These are phyloP conservation scores for Callinectes sapidus DNA, from an alignment of 2,888 invertebrate species.

Conservation along the genomic window DNA sequence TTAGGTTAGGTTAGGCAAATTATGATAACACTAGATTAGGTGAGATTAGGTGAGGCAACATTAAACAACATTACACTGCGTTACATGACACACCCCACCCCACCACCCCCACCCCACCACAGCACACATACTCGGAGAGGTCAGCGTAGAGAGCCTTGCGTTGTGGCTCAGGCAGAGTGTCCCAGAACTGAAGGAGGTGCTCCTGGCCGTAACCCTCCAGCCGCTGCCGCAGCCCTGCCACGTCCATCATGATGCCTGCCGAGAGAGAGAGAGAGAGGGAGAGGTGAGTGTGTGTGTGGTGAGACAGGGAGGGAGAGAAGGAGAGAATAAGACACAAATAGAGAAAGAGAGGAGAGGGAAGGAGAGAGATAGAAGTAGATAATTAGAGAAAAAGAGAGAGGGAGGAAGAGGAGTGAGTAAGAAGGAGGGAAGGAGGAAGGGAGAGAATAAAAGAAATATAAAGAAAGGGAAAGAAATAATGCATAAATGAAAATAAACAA, in stretches of 20 bases:
- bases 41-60: too few species aligned
- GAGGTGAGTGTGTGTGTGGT: neutral
- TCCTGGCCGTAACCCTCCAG: constrained; percentile 84
- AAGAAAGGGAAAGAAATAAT: neutral
- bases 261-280: neutral
- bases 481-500: neutral
- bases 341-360: neutral
- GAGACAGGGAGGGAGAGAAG: neutral
- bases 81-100: too few species aligned
- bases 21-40: too few species aligned
- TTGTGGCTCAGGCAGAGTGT: constrained; percentile 82
- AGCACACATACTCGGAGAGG: constrained; percentile 78
- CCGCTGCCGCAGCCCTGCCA: constrained; percentile 62
- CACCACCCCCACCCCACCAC: neutral
- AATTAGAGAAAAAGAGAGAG: too few species aligned
- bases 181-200: constrained; percentile 89
- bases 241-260: constrained; percentile 71
- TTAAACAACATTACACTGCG: too few species aligned
- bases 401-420: neutral
- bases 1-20: too few species aligned
- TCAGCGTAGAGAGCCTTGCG: constrained; percentile 80
- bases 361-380: neutral
- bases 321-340: too few species aligned
- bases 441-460: neutral
- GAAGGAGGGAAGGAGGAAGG: neutral